These are phyloP conservation scores for Solenopsis fugax DNA, from an alignment of 1,140 invertebrate genomes.

Conservation along the genomic window DNA sequence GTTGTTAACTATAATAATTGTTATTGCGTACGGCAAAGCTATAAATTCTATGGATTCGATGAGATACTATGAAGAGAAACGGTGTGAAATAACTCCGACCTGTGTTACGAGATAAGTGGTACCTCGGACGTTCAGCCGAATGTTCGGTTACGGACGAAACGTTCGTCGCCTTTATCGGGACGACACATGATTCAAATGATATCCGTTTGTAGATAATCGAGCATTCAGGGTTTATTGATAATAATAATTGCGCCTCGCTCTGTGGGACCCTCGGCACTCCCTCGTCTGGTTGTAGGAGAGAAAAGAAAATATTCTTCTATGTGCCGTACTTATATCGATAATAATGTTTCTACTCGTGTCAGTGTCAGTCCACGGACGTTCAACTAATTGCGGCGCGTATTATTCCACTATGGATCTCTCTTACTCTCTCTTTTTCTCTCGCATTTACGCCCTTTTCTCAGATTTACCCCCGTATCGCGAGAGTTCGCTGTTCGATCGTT, in stretches of 20 bases:
- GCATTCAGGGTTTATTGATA: constrained; percentile 59
- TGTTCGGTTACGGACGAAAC: constrained; percentile 9
- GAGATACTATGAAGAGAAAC: background rate
- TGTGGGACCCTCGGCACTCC: constrained; percentile 58
- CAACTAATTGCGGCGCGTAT: constrained; percentile 22
- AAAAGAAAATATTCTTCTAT: constrained; percentile 83
- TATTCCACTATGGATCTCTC: constrained; percentile 26
- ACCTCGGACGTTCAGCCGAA: background rate
- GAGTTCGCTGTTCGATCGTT: constrained; percentile 15
- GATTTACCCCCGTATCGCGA: constrained; percentile 5
- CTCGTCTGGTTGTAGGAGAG: constrained; percentile 56
- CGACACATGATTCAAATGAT: background rate
- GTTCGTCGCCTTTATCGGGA: background rate
- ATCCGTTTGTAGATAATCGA: constrained; percentile 1
- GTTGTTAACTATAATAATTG: constrained; percentile 53
- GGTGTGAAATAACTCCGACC: too few species aligned
- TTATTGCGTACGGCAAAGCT: constrained; percentile 59
- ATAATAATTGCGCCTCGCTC: constrained; percentile 59
- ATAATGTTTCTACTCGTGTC: constrained; percentile 69
- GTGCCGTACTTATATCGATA: constrained; percentile 81
- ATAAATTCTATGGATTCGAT: constrained; percentile 53
- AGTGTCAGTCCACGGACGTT: constrained; percentile 41
- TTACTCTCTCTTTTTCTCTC: background rate
- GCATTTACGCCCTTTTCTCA: constrained; percentile 7
- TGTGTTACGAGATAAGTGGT: background rate